These are phyloP conservation scores for Xiphydria camelus DNA, from an alignment of 2,888 invertebrate genomes.

Conservation along the genomic window DNA sequence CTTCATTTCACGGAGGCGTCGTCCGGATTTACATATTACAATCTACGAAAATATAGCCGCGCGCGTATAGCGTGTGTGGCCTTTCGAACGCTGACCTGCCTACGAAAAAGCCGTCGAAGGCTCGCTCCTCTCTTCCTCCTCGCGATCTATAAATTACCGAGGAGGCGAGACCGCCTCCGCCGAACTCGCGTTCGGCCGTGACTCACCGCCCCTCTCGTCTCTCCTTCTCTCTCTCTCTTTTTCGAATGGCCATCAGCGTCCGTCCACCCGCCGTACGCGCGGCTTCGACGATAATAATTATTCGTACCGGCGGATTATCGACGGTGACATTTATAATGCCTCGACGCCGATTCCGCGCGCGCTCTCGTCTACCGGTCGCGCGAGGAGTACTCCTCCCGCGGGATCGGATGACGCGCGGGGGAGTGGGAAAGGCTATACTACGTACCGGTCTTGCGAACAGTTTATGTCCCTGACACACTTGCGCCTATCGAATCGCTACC, in stretches of 20 bases:
- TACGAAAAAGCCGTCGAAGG: slow-evolving; percentile 45
- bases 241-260: too few relatives aligned
- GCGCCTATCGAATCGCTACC: slow-evolving; percentile 27
- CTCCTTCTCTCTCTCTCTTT: too few relatives aligned
- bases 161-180: slow-evolving; percentile 34
- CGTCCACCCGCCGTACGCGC: slow-evolving; percentile 34
- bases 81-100: slow-evolving; percentile 44
- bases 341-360: slow-evolving; percentile 17
- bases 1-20: too few relatives aligned
- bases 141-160: slow-evolving; percentile 52
- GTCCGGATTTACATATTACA: slow-evolving; percentile 37
- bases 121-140: slow-evolving; percentile 22
- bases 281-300: slow-evolving; percentile 50
- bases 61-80: too few relatives aligned
- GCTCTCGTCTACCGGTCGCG: slow-evolving; percentile 6
- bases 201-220: slow-evolving; percentile 22
- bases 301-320: slow-evolving; percentile 45
- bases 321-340: slow-evolving; percentile 52
- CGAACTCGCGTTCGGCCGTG: too few relatives aligned
- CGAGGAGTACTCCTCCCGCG: too few relatives aligned
- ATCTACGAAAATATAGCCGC: slow-evolving; percentile 26
- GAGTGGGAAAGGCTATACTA: too few relatives aligned
- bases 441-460: too few relatives aligned
- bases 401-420: too few relatives aligned
- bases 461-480: slow-evolving; percentile 47